Evolutionary conservation across 2,113 vertebrate genomes (phyloP).

Genomic region (Mesembrinibis cayennensis): DNA sequence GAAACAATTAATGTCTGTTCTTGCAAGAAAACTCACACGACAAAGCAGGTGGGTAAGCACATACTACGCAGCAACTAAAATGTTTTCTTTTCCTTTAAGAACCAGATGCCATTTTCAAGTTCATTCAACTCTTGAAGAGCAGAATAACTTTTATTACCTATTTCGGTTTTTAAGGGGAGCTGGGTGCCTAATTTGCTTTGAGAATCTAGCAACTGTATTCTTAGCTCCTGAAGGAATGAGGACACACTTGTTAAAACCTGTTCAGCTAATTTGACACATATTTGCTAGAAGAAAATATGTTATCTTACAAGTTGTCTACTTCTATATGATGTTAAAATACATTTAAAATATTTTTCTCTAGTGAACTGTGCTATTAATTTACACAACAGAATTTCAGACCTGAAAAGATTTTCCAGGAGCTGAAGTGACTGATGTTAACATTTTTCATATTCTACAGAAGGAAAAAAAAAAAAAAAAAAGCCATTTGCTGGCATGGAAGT

Average conservation of each 20-base stretch:
- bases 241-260: slow-evolving; percentile 38
- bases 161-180: not conserved
- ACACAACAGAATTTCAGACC: slow-evolving; percentile 17
- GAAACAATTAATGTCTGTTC: not conserved
- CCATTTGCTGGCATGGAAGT: not conserved
- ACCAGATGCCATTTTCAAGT: not conserved
- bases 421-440: slow-evolving; percentile 10
- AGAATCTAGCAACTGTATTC: not conserved
- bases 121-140: not conserved
- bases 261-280: slow-evolving; percentile 43
- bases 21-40: not conserved
- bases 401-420: not conserved
- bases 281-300: slow-evolving; percentile 27
- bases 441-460: not conserved
- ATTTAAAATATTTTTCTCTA: slow-evolving; percentile 21
- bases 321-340: slow-evolving; percentile 14
- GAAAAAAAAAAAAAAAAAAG: not conserved
- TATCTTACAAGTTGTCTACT: slow-evolving; percentile 45
- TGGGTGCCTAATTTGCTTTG: not conserved
- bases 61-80: not conserved
- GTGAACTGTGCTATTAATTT: slow-evolving; percentile 47
- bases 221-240: slow-evolving; percentile 42
- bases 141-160: not conserved
- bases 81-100: not conserved
- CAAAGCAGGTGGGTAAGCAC: not conserved